Evolutionary conservation across 30 jellyfish, hydroid and myxozoan species (phyloP), one percentile per base, ranked within the genome.

Genomic region (Aurelia aurita): DNA sequence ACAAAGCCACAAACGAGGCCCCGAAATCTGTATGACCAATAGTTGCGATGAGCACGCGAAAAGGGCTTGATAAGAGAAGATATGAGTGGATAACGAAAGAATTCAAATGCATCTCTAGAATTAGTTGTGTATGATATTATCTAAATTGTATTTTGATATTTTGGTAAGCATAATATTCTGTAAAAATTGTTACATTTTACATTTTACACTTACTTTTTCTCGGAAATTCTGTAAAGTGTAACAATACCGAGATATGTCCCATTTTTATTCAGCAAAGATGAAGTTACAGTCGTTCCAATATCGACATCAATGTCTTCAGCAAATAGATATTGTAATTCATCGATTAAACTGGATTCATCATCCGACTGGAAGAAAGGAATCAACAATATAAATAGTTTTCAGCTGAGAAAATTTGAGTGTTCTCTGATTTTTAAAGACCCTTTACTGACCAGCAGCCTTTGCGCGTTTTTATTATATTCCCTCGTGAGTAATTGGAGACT

Each of bases 231-330:
- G 32, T 59, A 47, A 25, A 87, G 47, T 19, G 43, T 64, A 0
- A 22, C 91, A 32, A 79, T 69, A 23, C 80, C 96, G 47, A 55
- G 39, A 39, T 76, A 87, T 3, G 57, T 19, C 25, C 96, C 96
- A 54, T 59, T 28, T n/a, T 77, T 32, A 53, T 66, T 54, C 44
- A 87, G 61, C 18, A 87, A 12, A 8, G 96, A 85, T 2, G 91
- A 59, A 3, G 46, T 31, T 19, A 77, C 49, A 0, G 75, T 46
- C 16, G 45, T 21, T n/a, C 87, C 87, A 32, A 57, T 60, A 31
- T 61, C 62, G 15, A 87, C 29, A 46, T 87, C 87, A 22, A 87
- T 43, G 32, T 87, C 90, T 34, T 47, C 75, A 8, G 91, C 96
- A 77, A 87, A 87, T 1, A 87, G 55, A 20, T 31, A 51, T 64